These are phyloP conservation scores for Pocillopora verrucosa DNA, from an alignment of 64 coral and sea anemone species.

Conservation along the genomic window DNA sequence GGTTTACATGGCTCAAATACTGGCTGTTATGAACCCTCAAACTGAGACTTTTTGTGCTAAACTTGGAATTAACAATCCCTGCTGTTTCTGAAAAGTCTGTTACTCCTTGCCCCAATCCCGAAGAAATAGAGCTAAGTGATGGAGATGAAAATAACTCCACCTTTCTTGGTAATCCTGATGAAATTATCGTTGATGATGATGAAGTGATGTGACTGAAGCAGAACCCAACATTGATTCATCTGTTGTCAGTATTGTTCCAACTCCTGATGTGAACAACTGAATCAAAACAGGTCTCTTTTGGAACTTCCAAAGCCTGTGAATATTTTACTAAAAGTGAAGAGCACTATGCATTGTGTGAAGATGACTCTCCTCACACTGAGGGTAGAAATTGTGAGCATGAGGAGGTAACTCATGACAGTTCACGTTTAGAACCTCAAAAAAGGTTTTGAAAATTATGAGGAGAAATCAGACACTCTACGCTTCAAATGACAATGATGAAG, in stretches of 20 bases:
- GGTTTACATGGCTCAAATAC: constrained; percentile 19
- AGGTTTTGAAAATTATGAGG: constrained; percentile 74
- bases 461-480: constrained; percentile 90
- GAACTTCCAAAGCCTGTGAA: constrained; percentile 16
- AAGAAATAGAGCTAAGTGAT: constrained; percentile 69
- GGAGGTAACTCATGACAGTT: background rate
- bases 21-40: constrained; percentile 66
- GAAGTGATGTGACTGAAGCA: constrained; percentile 28
- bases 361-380: background rate
- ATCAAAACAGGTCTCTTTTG: constrained; percentile 12
- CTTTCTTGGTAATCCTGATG: constrained; percentile 47
- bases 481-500: constrained; percentile 56
- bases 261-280: background rate
- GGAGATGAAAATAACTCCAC: constrained; percentile 31
- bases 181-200: constrained; percentile 63
- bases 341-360: background rate
- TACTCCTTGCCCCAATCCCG: constrained; percentile 55
- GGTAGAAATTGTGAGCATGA: background rate
- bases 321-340: background rate
- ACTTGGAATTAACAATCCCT: constrained; percentile 85
- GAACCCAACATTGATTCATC: constrained; percentile 8
- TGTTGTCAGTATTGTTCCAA: no score
- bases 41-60: constrained; percentile 73
- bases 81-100: constrained; percentile 30
- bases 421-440: constrained; percentile 64